These are phyloP conservation scores for Selene dorsalis DNA, from an alignment of 2,797 vertebrate species.

Conservation along the genomic window DNA sequence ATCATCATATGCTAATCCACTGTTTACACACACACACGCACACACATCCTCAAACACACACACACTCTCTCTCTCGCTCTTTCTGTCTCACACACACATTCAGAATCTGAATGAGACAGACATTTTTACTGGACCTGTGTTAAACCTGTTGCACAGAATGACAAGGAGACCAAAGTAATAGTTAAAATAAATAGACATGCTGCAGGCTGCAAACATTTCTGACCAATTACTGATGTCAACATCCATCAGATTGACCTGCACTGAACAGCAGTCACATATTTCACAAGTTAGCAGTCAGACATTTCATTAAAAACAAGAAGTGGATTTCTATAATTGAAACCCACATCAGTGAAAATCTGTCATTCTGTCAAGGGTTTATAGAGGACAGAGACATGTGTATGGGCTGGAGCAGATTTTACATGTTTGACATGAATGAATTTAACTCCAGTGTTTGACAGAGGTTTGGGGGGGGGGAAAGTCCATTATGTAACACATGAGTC, in stretches of 20 bases:
- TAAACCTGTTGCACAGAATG: background rate
- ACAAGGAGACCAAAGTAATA: conserved; percentile 7
- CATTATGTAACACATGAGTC: too few relatives aligned
- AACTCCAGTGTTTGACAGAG: too few relatives aligned
- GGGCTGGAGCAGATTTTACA: too few relatives aligned
- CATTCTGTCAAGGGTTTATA: too few relatives aligned
- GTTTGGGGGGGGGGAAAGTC: too few relatives aligned
- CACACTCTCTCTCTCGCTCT: background rate
- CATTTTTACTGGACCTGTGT: conserved; percentile 13
- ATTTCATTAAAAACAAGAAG: conserved; percentile 21
- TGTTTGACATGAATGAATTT: too few relatives aligned
- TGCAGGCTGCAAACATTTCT: background rate
- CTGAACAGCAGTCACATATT: conserved; percentile 14
- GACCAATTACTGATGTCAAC: too few relatives aligned
- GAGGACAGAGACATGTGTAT: too few relatives aligned
- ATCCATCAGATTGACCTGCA: background rate
- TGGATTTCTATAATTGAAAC: background rate
- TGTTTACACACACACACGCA: background rate
- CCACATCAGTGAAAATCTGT: background rate
- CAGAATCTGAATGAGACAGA: conserved; percentile 11
- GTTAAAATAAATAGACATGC: conserved; percentile 1
- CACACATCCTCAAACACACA: background rate
- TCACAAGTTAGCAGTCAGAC: conserved; percentile 14
- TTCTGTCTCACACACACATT: background rate
- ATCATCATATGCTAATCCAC: conserved; percentile 32